Base-by-base conservation (phyloP, 1,140 invertebrate species). In the Drosophila funebris region DNA sequence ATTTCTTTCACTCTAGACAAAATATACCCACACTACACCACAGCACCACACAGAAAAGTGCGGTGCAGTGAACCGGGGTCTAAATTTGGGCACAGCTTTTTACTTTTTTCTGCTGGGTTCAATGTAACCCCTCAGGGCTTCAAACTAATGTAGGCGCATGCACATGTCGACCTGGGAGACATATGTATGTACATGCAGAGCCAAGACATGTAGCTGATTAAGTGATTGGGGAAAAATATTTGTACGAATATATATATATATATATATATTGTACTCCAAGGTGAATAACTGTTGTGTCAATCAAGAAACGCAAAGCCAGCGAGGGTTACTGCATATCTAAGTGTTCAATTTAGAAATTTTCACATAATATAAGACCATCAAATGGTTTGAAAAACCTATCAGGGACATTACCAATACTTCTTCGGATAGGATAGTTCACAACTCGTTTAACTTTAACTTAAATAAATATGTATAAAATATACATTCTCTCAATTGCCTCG, bases 51-150 rank as follows among this genome's bases (percentile, higher is more conserved):
- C 14, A 44, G 16, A 14, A 6, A 46, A 54, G 8, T 36, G 43
- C 57, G 73, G 82, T 88, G 75, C 82, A 87, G 22, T 83, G 82
- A 88, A 88, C 82, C 83, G 52, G 60, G 48, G 61, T 73, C 82
- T 87, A 87, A 76, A 88, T 88, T 88, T 76, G 82, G 83, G 78
- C 78, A 76, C 75, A 88, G 82, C 82, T 82, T 78, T 87, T 87
- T 74, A 62, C 52, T 60, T 60, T 60, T 60, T 48, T 60, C 58
- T 46, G 46, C 56, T 58, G 71, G 78, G 83, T 87, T 87, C 82
- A 88, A 88, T 72, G 82, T 72, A 85, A 76, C 78, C 78, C 82
- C 81, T 68, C 69, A 73, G 82, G 81, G 66, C 18, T 78, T 66
- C 56, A 58, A 80, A 54, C 76, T 69, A 76, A 66, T 61, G 69